phyloP scores from a whole-genome alignment of 2,797 vertebrate genomes.

The Otolemur crassicaudatus region DNA sequence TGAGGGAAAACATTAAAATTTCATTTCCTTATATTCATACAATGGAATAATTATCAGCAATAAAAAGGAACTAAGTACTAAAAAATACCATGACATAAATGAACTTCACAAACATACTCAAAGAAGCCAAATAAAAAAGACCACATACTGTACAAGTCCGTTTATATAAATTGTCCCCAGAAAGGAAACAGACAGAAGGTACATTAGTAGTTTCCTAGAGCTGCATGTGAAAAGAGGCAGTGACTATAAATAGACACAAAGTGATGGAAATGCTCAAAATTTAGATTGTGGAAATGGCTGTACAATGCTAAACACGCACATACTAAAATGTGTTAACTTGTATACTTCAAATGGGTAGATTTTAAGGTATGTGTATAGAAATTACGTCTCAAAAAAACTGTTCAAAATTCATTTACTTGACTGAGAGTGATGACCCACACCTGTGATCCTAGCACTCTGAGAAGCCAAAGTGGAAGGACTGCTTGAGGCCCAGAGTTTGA shows the following conservation, averaged over 20 bases:
- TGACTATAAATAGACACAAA: not conserved
- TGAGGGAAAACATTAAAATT: not conserved
- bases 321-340: slow-evolving; percentile 19
- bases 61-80: slow-evolving; percentile 26
- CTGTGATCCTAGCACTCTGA: not conserved
- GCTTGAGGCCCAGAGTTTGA: not conserved
- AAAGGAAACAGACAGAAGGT: not conserved
- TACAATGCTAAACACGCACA: not conserved
- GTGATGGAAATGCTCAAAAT: not conserved
- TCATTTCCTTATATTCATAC: not conserved
- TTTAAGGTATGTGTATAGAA: slow-evolving; percentile 18
- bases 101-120: slow-evolving; percentile 17
- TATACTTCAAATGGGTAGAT: not conserved
- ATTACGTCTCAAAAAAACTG: not conserved
- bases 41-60: not conserved
- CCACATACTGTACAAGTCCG: not conserved
- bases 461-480: not conserved
- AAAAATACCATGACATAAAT: not conserved
- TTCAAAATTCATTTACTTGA: slow-evolving; percentile 22
- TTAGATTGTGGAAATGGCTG: not conserved
- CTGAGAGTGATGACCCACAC: not conserved
- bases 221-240: not conserved
- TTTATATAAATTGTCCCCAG: slow-evolving; percentile 21
- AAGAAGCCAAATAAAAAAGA: slow-evolving; percentile 32
- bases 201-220: not conserved